These are phyloP conservation scores for Sericinus montela DNA, from an alignment of 2,888 invertebrate genomes.

Conservation along the genomic window DNA sequence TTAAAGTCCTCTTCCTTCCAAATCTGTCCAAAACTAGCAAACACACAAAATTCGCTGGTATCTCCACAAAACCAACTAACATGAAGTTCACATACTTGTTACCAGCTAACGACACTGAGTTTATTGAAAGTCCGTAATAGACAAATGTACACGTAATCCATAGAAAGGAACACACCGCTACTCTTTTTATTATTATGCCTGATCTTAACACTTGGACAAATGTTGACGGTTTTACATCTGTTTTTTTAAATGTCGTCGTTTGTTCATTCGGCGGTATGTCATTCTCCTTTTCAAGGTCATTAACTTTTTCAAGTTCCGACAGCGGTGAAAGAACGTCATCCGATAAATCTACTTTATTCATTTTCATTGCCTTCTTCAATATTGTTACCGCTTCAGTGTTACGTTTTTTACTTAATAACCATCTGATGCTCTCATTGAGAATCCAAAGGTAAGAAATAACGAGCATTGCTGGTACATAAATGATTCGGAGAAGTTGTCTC, in stretches of 20 bases:
- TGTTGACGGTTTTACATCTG: conserved; percentile 38
- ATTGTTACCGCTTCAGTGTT: conserved; percentile 82
- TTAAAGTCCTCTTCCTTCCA: conserved; percentile 82
- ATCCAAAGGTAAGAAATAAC: conserved; percentile 84
- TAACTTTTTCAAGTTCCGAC: conserved; percentile 39
- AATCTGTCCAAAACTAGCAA: conserved; percentile 81
- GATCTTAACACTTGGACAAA: conserved; percentile 73
- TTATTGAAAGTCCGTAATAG: conserved; percentile 89
- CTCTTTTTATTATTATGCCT: conserved; percentile 73
- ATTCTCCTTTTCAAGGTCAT: conserved; percentile 29
- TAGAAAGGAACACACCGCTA: conserved; percentile 83
- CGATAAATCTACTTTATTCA: conserved; percentile 77
- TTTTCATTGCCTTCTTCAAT: conserved; percentile 81
- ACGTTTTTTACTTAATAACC: conserved; percentile 85
- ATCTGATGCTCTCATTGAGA: conserved; percentile 86
- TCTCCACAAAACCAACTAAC: conserved; percentile 81
- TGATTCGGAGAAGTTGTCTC: conserved; percentile 82
- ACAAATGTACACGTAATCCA: conserved; percentile 90
- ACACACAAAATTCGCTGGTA: conserved; percentile 85
- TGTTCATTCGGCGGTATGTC: conserved; percentile 13
- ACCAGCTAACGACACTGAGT: conserved; percentile 86
- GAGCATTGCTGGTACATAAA: conserved; percentile 84
- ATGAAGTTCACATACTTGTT: conserved; percentile 89
- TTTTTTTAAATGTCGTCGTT: too few relatives aligned
- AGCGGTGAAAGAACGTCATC: conserved; percentile 60